A percentile compares a stretch with the other conserved stretches of the same genome.
These are phyloP conservation scores for Tenthredo livida DNA, from an alignment of 2,888 invertebrate species.

Conservation along the genomic window DNA sequence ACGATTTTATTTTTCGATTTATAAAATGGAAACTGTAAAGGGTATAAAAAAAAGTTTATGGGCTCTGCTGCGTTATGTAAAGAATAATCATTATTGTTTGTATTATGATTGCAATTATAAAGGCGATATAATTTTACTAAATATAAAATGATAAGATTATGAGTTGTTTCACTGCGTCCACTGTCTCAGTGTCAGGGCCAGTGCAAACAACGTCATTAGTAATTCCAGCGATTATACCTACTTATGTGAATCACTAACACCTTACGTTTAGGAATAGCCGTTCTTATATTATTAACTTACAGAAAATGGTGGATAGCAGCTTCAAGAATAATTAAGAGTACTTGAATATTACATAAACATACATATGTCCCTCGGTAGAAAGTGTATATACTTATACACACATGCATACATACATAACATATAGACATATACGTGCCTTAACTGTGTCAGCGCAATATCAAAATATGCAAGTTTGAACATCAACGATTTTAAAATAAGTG, in stretches of 20 bases:
- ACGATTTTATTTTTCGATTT: neutral
- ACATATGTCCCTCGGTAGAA: conserved; percentile 7
- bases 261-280: neutral
- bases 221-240: neutral
- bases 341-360: neutral
- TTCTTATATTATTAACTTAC: conserved; percentile 18
- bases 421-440: conserved; percentile 19
- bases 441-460: conserved; percentile 11
- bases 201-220: neutral
- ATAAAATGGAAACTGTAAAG: neutral
- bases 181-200: neutral
- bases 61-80: neutral
- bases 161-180: neutral
- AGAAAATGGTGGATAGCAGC: conserved; percentile 14
- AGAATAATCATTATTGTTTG: neutral
- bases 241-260: conserved; percentile 15
- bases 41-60: neutral
- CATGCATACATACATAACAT: neutral
- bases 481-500: conserved; percentile 53
- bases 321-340: conserved; percentile 18
- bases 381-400: neutral
- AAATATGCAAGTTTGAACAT: conserved; percentile 54
- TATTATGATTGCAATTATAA: neutral
- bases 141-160: neutral
- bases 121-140: neutral